Conservation (phyloP, 2,888 invertebrate species). For the Orthonevra nobilis region DNA sequence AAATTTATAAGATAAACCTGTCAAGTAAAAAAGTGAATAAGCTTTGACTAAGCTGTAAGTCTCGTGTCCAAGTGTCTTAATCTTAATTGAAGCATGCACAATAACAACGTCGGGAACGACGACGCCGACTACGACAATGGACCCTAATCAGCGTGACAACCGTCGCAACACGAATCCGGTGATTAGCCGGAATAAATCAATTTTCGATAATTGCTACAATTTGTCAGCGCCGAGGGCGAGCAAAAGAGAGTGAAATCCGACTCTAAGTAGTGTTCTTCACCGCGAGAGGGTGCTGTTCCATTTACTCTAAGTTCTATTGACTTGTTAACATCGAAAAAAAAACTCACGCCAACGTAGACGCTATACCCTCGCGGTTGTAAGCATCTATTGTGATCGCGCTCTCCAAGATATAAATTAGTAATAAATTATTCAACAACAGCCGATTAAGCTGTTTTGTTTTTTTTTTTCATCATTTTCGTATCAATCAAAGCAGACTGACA, state of each 20-base stretch:
- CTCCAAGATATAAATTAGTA: conserved; percentile 64
- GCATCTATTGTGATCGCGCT: conserved; percentile 60
- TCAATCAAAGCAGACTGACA: conserved; percentile 77
- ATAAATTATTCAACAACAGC: conserved; percentile 64
- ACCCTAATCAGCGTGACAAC: conserved; percentile 51
- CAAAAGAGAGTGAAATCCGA: conserved; percentile 2
- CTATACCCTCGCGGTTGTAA: conserved; percentile 45
- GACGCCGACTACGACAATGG: conserved; percentile 6
- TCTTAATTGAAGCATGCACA: conserved; percentile 26
- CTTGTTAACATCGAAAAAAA: conserved; percentile 22
- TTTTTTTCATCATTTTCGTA: conserved; percentile 71
- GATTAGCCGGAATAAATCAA: conserved; percentile 69
- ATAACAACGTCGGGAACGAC: not conserved
- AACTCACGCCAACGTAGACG: not conserved
- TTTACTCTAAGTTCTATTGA: not conserved
- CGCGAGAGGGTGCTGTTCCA: conserved; percentile 28
- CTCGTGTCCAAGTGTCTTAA: conserved; percentile 32
- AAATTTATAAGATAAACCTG: conserved; percentile 2
- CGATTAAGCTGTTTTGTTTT: conserved; percentile 72
- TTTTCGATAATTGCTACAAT: conserved; percentile 70
- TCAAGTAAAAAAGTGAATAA: conserved; percentile 25
- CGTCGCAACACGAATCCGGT: conserved; percentile 55
- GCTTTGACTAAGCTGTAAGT: conserved; percentile 17
- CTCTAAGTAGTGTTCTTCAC: conserved; percentile 6
- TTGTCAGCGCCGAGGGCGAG: conserved; percentile 53